Conservation (phyloP, 1,140 invertebrate species). For the Drosophila kohkoa region DNA sequence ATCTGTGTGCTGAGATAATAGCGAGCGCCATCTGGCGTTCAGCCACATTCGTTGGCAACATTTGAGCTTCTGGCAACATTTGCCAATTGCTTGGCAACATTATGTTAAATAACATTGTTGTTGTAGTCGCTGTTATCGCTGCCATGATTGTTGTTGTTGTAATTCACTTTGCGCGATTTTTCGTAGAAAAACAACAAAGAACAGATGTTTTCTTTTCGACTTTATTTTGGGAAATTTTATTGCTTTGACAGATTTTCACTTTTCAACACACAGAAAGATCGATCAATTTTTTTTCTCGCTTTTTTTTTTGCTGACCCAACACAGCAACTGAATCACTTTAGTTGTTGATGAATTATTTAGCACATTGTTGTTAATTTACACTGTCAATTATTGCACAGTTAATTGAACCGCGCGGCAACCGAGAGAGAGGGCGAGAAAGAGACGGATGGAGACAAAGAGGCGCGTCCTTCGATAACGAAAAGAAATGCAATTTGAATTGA, state of each 20-base stretch:
- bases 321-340: conserved; percentile 27
- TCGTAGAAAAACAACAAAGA: conserved; percentile 49
- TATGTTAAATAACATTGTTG: conserved; percentile 28
- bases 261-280: conserved; percentile 32
- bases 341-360: conserved; percentile 20
- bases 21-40: conserved; percentile 49
- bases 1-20: conserved; percentile 26
- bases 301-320: conserved; percentile 1
- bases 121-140: conserved; percentile 7
- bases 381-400: conserved; percentile 24
- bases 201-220: conserved; percentile 63
- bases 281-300: neutral
- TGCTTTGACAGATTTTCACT: conserved; percentile 68
- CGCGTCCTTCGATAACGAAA: conserved; percentile 26
- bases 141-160: conserved; percentile 19
- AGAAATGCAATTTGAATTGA: conserved; percentile 24
- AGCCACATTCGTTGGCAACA: conserved; percentile 50
- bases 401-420: conserved; percentile 14
- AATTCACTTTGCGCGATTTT: conserved; percentile 40
- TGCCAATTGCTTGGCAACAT: conserved; percentile 21
- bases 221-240: conserved; percentile 79
- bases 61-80: conserved; percentile 33
- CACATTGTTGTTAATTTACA: conserved; percentile 37
- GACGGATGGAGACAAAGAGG: neutral
- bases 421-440: neutral